Evolutionary conservation across 2,888 invertebrate genomes (phyloP).

Genomic region (Ditylenchus weischeri): DNA sequence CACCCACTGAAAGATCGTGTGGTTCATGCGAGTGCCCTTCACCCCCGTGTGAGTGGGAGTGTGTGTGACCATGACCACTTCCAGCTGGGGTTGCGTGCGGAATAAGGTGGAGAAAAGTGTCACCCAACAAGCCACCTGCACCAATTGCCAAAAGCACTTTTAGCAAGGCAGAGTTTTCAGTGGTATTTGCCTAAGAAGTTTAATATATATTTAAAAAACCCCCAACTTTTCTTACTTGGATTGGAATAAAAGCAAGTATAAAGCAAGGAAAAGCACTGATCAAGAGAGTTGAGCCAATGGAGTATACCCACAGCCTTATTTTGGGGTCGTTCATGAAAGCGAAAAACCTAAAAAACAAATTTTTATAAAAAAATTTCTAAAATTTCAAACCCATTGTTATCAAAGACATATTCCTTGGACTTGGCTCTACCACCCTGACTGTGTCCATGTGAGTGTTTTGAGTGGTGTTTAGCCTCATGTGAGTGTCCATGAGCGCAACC

Average conservation of each 20-base stretch:
- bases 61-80: slow-evolving; percentile 72
- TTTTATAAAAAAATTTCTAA: background rate
- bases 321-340: slow-evolving; percentile 52
- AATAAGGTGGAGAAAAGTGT: slow-evolving; percentile 96
- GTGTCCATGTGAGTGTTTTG: background rate
- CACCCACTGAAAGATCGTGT: slow-evolving; percentile 83
- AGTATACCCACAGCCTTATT: slow-evolving; percentile 53
- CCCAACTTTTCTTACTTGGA: slow-evolving; percentile 65
- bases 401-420: slow-evolving; percentile 19
- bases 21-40: slow-evolving; percentile 47
- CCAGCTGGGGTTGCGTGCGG: slow-evolving; percentile 78
- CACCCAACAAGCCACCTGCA: slow-evolving; percentile 87
- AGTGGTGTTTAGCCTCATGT: background rate
- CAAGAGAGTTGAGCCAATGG: slow-evolving; percentile 73
- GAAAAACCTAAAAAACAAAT: slow-evolving; percentile 37
- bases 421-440: background rate
- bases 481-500: slow-evolving; percentile 21
- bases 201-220: slow-evolving; percentile 12
- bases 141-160: slow-evolving; percentile 77
- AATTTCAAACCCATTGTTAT: slow-evolving; percentile 27
- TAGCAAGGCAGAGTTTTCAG: slow-evolving; percentile 49
- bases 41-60: slow-evolving; percentile 47
- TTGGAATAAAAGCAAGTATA: slow-evolving; percentile 84
- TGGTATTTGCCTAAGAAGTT: slow-evolving; percentile 43
- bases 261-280: slow-evolving; percentile 93